Evolutionary conservation across 92 coral and sea anemone species (phyloP).

Genomic region (Paragorgia papillata): DNA sequence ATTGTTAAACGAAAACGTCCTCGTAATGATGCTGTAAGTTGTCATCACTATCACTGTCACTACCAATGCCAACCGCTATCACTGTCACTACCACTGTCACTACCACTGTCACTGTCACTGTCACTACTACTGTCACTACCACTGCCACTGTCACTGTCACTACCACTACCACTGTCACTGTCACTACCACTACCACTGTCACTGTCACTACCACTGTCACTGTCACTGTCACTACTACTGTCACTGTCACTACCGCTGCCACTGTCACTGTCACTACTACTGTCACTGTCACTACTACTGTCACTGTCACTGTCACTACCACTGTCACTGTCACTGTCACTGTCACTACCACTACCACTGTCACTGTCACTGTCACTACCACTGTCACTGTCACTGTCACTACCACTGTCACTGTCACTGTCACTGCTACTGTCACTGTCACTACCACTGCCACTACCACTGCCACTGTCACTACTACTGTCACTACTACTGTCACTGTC

Average conservation of each 20-base stretch:
- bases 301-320: slow-evolving; percentile 50
- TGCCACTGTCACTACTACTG: too few species aligned
- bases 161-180: slow-evolving; percentile 47
- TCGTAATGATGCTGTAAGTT: too few species aligned
- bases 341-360: slow-evolving; percentile 43
- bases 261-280: slow-evolving; percentile 46
- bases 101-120: slow-evolving; percentile 52
- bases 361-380: slow-evolving; percentile 47
- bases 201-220: slow-evolving; percentile 49
- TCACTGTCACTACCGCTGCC: slow-evolving; percentile 50
- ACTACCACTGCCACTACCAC: too few species aligned
- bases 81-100: slow-evolving; percentile 33
- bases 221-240: slow-evolving; percentile 45
- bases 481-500: too few species aligned
- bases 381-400: too few species aligned
- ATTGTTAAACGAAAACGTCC: too few species aligned
- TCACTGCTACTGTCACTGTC: too few species aligned
- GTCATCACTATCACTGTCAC: too few species aligned
- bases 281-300: slow-evolving; percentile 48
- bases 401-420: too few species aligned
- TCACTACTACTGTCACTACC: slow-evolving; percentile 43
- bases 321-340: slow-evolving; percentile 48
- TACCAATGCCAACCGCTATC: too few species aligned
- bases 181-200: slow-evolving; percentile 41
- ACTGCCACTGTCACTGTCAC: slow-evolving; percentile 50